Conservation (phyloP, 2,113 vertebrate genomes). For the Cebus imitator region DNA sequence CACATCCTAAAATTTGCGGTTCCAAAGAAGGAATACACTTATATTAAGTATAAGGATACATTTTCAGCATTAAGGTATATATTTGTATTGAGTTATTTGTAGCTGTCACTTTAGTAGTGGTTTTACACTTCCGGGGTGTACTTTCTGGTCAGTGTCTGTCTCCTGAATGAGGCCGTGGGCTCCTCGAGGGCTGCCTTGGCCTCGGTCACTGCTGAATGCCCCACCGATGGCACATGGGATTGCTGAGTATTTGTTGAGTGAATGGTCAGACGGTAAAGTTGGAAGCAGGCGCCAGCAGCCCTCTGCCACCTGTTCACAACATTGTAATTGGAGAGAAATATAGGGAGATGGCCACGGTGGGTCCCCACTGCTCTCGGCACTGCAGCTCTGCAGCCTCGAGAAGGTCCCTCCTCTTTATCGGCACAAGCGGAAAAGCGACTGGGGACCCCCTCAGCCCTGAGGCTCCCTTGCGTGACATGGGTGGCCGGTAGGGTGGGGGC, state of each 20-base stretch:
- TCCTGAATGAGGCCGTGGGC: not conserved
- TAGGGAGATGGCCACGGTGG: not conserved
- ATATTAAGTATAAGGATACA: not conserved
- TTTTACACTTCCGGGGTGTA: accelerated
- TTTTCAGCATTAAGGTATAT: not conserved
- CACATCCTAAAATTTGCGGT: not conserved
- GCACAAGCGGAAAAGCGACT: not conserved
- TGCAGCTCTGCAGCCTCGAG: not conserved
- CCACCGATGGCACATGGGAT: accelerated
- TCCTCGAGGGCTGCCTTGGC: not conserved
- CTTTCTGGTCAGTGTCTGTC: not conserved
- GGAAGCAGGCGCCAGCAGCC: not conserved
- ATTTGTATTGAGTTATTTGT: not conserved
- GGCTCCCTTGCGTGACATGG: not conserved
- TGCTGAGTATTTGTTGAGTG: not conserved
- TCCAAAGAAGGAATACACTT: not conserved
- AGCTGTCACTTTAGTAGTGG: not conserved
- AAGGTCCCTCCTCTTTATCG: not conserved
- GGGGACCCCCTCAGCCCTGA: not conserved
- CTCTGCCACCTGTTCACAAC: not conserved
- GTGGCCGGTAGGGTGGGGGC: not conserved
- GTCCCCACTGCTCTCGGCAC: too few relatives aligned
- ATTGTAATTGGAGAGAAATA: not conserved
- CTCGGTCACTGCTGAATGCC: not conserved
- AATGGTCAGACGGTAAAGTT: not conserved